Evolutionary conservation across 2,888 invertebrate species (phyloP).

Genomic region (Hecatera dysodea): DNA sequence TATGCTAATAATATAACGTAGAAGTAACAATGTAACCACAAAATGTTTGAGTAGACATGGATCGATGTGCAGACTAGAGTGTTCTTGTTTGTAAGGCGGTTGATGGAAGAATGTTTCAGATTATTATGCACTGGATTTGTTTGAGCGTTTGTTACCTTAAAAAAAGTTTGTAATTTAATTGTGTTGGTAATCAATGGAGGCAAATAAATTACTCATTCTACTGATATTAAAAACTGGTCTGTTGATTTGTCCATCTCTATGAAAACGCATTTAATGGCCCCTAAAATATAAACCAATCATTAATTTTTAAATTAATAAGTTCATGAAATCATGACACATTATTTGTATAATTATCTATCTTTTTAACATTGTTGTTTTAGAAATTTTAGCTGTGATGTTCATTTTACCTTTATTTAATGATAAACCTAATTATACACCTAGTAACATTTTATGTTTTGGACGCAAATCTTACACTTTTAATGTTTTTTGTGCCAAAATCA

Average conservation of each 20-base stretch:
- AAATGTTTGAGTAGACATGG: conserved; percentile 32
- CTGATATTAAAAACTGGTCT: conserved; percentile 5
- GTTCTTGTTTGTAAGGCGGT: not conserved
- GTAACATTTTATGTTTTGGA: conserved; percentile 49
- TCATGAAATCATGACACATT: conserved; percentile 9
- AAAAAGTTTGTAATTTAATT: too few relatives aligned
- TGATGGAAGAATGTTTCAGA: not conserved
- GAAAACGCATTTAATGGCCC: conserved; percentile 44
- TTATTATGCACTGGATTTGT: too few relatives aligned
- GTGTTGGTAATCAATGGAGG: too few relatives aligned
- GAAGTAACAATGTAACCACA: conserved; percentile 49
- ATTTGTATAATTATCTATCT: conserved; percentile 15
- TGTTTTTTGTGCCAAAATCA: conserved; percentile 63
- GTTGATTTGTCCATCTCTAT: conserved; percentile 26
- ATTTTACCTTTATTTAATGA: conserved; percentile 60
- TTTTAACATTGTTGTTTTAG: conserved; percentile 34
- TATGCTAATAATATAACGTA: conserved; percentile 90
- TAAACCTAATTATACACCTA: conserved; percentile 28
- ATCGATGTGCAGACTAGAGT: conserved; percentile 2
- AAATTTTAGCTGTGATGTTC: conserved; percentile 72
- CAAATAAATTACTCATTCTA: not conserved
- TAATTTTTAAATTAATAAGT: conserved; percentile 7
- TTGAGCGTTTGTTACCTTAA: too few relatives aligned
- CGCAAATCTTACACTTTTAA: conserved; percentile 33
- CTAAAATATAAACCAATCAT: conserved; percentile 11